A percentile compares a stretch with the other conserved stretches of the same genome.
Evolutionary conservation across 2,113 vertebrate genomes (phyloP).

Genomic region (Atrichornis clamosus): DNA sequence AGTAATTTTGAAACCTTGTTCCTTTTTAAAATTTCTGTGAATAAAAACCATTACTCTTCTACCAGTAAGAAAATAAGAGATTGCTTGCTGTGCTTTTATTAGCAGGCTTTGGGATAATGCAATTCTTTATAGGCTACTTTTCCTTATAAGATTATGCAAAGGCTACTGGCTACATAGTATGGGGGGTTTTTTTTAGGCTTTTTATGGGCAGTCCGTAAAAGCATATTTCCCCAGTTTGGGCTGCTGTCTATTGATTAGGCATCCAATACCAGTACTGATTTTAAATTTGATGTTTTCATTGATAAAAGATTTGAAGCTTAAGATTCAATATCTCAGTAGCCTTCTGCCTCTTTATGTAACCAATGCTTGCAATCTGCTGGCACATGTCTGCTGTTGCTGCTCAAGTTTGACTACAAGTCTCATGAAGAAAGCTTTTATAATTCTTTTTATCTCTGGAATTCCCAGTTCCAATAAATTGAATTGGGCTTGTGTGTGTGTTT

Average conservation of each 20-base stretch:
- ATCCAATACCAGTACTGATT: background rate
- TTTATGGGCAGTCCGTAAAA: background rate
- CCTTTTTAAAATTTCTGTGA: background rate
- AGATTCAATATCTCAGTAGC: background rate
- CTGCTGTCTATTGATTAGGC: background rate
- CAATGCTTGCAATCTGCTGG: background rate
- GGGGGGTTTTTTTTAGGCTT: background rate
- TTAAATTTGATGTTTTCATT: background rate
- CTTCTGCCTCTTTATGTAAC: background rate
- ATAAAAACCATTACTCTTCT: background rate
- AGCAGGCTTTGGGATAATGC: background rate
- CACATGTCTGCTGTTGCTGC: background rate
- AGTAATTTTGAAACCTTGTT: background rate
- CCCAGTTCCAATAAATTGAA: background rate
- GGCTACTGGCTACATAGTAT: background rate
- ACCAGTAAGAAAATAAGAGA: background rate
- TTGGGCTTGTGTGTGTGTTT: background rate
- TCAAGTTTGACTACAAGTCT: background rate
- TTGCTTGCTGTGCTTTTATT: background rate
- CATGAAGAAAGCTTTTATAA: background rate
- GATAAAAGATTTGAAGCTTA: background rate
- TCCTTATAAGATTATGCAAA: background rate
- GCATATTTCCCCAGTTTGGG: background rate
- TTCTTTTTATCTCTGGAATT: background rate
- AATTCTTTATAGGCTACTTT: background rate